Base-by-base conservation (phyloP, 2,113 vertebrate genomes). In the Cephalopholis sonnerati region DNA sequence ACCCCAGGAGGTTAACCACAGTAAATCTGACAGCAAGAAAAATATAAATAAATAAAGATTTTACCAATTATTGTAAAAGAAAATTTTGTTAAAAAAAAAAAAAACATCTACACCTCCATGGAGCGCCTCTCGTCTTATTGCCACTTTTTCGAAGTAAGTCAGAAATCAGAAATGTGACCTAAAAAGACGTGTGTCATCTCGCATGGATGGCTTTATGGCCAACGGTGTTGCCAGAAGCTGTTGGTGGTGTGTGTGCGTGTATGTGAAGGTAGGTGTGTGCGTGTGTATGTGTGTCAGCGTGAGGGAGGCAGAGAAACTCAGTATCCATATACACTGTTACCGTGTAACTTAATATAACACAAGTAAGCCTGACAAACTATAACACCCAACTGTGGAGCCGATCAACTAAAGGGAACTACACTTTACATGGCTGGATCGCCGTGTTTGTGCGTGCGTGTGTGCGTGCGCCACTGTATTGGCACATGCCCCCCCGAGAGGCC, bases 291-390 rank as follows among this genome's bases (percentile, higher is more conserved):
- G 76, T 36, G 79, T 15, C 25, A 5, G 75, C 2, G 11, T 3
- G 54, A 46, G n/a, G 18, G 5, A 41, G 1, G 63, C 22, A 29
- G 22, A 44, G 57, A 46, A 27, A 66, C 53, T 44, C 62, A 20
- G 63, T 48, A 24, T 68, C 57, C 18, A 44, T 24, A 55, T 24
- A 61, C 69, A 53, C 48, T 68, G 77, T 86, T 59, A 61, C 76
- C 32, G 44, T 73, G 70, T 78, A 81, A 86, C 74, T 76, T 73
- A 81, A 79, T 80, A 62, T 66, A 63, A 82, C n/a, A 75, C 48
- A 46, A 71, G 74, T 41, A 74, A 77, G 32, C 46, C 67, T 50
- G 65, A 70, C 67, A 82, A 71, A 86, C 55, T 75, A 63, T 54
- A 87, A 84, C 72, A 85, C 53, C 73, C 78, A 82, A 77, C 51